Conservation (phyloP, 2,888 invertebrate genomes). For the Xanthia togata region DNA sequence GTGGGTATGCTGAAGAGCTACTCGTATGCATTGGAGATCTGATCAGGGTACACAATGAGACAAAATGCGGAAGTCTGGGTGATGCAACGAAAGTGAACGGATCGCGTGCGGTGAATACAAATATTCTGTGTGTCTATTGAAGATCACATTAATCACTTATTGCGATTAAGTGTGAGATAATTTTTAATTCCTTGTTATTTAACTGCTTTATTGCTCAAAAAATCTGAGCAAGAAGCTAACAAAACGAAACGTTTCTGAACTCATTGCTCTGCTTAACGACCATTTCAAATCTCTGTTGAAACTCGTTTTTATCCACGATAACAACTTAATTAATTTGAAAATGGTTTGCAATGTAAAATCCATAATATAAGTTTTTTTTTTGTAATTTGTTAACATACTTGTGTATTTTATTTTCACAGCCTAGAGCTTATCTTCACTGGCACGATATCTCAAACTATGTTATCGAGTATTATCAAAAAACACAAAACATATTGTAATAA, state of each 20-base stretch:
- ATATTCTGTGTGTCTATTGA: conserved; percentile 58
- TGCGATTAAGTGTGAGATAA: conserved; percentile 58
- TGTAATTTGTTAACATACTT: not conserved
- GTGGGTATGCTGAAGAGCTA: conserved; percentile 55
- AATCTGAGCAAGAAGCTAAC: not conserved
- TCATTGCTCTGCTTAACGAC: not conserved
- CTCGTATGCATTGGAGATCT: conserved; percentile 67
- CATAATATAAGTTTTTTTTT: not conserved
- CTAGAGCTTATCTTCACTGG: not conserved
- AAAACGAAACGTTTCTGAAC: conserved; percentile 1
- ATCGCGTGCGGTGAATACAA: conserved; percentile 72
- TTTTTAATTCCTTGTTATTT: conserved; percentile 49
- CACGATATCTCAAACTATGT: not conserved
- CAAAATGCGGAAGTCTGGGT: conserved; percentile 75
- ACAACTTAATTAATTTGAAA: not conserved
- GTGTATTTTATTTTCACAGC: too few species aligned
- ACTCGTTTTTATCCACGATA: not conserved
- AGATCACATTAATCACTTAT: conserved; percentile 51
- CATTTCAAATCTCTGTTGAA: not conserved
- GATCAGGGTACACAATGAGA: conserved; percentile 71
- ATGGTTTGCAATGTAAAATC: not conserved
- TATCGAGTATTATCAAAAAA: not conserved
- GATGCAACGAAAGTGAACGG: conserved; percentile 82
- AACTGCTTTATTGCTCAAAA: conserved; percentile 19
- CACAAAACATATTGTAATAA: too few species aligned